Evolutionary conservation across 2,113 vertebrate species (phyloP).

Genomic region (Dromas ardeola): DNA sequence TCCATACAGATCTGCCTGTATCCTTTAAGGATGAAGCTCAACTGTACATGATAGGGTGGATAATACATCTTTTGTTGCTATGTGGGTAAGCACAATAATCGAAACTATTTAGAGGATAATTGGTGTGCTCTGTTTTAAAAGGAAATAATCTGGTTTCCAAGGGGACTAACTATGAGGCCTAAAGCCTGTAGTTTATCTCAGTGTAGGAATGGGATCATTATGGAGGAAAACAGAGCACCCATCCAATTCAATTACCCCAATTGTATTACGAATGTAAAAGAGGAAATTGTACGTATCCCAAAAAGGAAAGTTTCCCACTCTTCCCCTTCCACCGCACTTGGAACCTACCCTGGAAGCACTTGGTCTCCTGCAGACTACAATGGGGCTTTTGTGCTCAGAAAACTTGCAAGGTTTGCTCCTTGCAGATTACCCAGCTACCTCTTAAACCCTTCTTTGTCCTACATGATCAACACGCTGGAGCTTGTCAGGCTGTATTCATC

Average conservation of each 20-base stretch:
- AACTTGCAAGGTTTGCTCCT: background rate
- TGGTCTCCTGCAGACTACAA: slow-evolving; percentile 28
- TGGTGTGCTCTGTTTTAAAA: slow-evolving; percentile 50
- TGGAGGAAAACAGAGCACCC: background rate
- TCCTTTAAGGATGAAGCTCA: background rate
- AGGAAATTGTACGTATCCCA: slow-evolving; percentile 53
- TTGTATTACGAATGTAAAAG: slow-evolving; percentile 49
- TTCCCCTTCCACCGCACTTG: slow-evolving; percentile 35
- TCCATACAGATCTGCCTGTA: background rate
- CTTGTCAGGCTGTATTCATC: background rate
- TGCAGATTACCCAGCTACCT: background rate
- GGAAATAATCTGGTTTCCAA: slow-evolving; percentile 49
- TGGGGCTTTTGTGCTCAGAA: slow-evolving; percentile 12
- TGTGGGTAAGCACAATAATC: slow-evolving; percentile 28
- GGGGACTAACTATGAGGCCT: slow-evolving; percentile 23
- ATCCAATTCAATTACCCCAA: slow-evolving; percentile 41
- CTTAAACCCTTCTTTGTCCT: background rate
- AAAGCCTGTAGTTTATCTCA: slow-evolving; percentile 46
- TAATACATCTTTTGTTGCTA: slow-evolving; percentile 57
- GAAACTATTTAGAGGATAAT: slow-evolving; percentile 45
- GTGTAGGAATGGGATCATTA: slow-evolving; percentile 25
- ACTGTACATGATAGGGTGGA: slow-evolving; percentile 30
- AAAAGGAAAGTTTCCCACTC: slow-evolving; percentile 58
- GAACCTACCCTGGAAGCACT: slow-evolving; percentile 37
- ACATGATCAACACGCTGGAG: background rate